These are phyloP conservation scores for Triplophysa siluroides DNA, from an alignment of 2,113 vertebrate species.

Conservation along the genomic window DNA sequence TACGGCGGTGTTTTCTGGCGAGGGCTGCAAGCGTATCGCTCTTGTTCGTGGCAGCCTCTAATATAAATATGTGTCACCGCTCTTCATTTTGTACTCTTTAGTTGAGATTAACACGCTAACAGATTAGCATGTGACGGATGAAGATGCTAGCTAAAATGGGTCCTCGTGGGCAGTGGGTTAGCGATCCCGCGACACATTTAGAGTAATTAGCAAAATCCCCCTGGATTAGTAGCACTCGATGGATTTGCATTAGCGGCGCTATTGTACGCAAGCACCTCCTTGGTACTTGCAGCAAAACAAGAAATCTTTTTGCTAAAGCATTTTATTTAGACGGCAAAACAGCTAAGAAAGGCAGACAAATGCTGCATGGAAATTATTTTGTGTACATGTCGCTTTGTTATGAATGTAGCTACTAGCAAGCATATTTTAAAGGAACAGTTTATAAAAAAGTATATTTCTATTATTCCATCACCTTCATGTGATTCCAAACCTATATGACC, in stretches of 20 bases:
- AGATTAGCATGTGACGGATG: neutral
- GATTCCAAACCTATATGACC: too few relatives aligned
- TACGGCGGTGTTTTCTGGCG: slow-evolving; percentile 62
- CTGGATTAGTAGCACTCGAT: neutral
- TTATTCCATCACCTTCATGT: neutral
- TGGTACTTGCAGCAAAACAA: slow-evolving; percentile 60
- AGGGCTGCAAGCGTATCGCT: slow-evolving; percentile 45
- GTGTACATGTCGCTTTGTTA: slow-evolving; percentile 21
- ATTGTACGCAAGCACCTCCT: neutral
- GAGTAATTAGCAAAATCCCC: slow-evolving; percentile 65
- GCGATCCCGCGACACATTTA: slow-evolving; percentile 37
- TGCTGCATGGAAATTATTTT: slow-evolving; percentile 42
- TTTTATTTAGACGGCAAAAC: slow-evolving; percentile 53
- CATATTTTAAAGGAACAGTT: neutral
- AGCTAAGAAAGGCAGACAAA: slow-evolving; percentile 58
- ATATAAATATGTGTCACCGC: slow-evolving; percentile 48
- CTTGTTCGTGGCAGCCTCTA: slow-evolving; percentile 61
- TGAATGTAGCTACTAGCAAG: neutral
- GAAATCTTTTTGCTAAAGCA: slow-evolving; percentile 26
- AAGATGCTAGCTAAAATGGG: neutral
- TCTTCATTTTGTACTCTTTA: neutral
- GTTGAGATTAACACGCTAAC: neutral
- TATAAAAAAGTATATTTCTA: neutral
- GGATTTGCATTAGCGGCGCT: neutral
- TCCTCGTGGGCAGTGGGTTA: slow-evolving; percentile 38